Base-by-base conservation (phyloP, 2,113 vertebrate species). In the Prunella himalayana region DNA sequence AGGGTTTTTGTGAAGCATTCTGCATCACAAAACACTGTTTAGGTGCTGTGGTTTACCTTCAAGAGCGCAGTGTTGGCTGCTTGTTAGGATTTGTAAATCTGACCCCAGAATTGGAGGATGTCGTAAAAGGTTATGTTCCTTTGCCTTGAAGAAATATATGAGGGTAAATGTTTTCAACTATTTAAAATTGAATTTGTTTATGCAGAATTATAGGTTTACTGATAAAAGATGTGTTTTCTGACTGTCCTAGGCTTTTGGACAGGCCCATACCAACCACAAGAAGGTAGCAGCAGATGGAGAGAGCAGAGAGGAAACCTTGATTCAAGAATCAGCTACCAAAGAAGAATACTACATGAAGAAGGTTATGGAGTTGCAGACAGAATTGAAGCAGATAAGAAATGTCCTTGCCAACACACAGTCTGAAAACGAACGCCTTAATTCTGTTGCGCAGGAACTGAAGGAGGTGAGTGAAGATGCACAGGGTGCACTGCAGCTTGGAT, bases 211-310 rank as follows among this genome's bases (percentile, higher is more conserved):
- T 31, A 37, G 7, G 8, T 93, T 96, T 78, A 33, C 30, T 94
- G 56, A 73, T 75, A 16, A 64, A 92, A 92, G 2, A 44, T 44
- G 27, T 94, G 13, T 73, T 91, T 92, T 88, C 61, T 95, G 31
- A 17, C 22, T 76, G 5, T 91, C 11, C 19, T 95, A 99, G 99
- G 99, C 99, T 9, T 99, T 99, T 92, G 99, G 99, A 77, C 99
- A 99, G 84, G 99, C 98, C 10, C 98, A 99, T 95, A 99, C 98
- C 6, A 99, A 99, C 97, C 99, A 99, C 95, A 99, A 98, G 97
- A 99, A 99, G 94, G 99, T 99, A 82, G 99, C 99, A 14, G 99
- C 99, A 13, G 99, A 99, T 22, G 99, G 99, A 14, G 99, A 99
- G 94, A 99, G 99, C 97, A 98, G 99, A 59, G 99, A 99, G 85